These are phyloP conservation scores for Hemistola chrysoprasaria DNA, from an alignment of 2,888 invertebrate genomes.

Conservation along the genomic window DNA sequence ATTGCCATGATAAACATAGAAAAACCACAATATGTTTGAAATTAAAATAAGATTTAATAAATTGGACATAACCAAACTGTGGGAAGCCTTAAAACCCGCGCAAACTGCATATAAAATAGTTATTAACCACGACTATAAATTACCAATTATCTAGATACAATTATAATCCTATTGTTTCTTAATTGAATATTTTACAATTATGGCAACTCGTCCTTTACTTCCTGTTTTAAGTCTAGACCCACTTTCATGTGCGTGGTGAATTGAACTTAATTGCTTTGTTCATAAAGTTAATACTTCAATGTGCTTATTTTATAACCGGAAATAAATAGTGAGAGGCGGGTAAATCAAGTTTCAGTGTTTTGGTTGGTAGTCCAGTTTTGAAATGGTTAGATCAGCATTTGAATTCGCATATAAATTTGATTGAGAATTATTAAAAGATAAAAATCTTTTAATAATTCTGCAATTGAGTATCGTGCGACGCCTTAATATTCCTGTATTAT, in stretches of 20 bases:
- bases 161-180: conserved; percentile 40
- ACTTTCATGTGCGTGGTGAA: conserved; percentile 14
- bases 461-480: too few species aligned
- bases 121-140: conserved; percentile 11
- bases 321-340: conserved; percentile 11
- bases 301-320: background rate
- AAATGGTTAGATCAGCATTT: too few species aligned
- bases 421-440: too few species aligned
- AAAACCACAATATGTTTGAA: too few species aligned
- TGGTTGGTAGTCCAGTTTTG: too few species aligned
- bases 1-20: too few species aligned
- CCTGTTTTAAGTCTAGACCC: conserved; percentile 14
- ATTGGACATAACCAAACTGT: conserved; percentile 20
- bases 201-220: conserved; percentile 25
- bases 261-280: conserved; percentile 15
- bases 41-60: conserved; percentile 10
- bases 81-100: conserved; percentile 34
- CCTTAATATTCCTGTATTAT: too few species aligned
- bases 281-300: conserved; percentile 17
- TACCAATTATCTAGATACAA: conserved; percentile 27
- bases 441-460: too few species aligned
- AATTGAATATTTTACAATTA: conserved; percentile 36
- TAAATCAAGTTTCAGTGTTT: too few species aligned
- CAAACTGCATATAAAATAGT: conserved; percentile 23
- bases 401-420: too few species aligned